phyloP scores from a whole-genome alignment of 2,113 vertebrate genomes.

The Rhinopomastus cyanomelas region DNA sequence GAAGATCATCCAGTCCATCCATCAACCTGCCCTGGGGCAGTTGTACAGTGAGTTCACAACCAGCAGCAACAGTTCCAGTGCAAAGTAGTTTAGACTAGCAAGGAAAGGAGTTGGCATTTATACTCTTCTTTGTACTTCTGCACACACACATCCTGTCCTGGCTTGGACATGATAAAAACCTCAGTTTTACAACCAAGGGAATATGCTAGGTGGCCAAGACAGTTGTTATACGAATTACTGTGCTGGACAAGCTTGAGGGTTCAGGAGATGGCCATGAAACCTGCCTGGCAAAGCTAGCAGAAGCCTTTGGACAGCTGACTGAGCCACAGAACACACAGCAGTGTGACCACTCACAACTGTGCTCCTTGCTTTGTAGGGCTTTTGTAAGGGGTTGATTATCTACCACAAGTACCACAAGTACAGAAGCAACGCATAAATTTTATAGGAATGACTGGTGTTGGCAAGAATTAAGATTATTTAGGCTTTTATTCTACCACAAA shows the following conservation, averaged over 20 bases:
- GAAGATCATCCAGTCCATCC: too few relatives aligned
- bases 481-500: not conserved
- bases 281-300: not conserved
- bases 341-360: rapidly evolving
- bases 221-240: not conserved
- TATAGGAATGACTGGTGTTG: not conserved
- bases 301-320: not conserved
- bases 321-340: not conserved
- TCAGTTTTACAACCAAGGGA: not conserved
- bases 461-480: not conserved
- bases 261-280: not conserved
- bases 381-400: not conserved
- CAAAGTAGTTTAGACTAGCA: not conserved
- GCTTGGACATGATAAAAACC: not conserved
- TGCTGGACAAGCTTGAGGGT: not conserved
- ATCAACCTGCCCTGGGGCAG: not conserved
- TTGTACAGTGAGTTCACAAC: not conserved
- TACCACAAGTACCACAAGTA: not conserved
- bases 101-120: not conserved
- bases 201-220: not conserved
- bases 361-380: not conserved
- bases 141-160: rapidly evolving
- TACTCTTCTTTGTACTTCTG: not conserved
- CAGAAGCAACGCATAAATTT: not conserved
- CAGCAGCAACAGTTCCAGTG: not conserved